phyloP scores from a whole-genome alignment of 2,888 invertebrate species.

The Drosophila tanythrix region DNA sequence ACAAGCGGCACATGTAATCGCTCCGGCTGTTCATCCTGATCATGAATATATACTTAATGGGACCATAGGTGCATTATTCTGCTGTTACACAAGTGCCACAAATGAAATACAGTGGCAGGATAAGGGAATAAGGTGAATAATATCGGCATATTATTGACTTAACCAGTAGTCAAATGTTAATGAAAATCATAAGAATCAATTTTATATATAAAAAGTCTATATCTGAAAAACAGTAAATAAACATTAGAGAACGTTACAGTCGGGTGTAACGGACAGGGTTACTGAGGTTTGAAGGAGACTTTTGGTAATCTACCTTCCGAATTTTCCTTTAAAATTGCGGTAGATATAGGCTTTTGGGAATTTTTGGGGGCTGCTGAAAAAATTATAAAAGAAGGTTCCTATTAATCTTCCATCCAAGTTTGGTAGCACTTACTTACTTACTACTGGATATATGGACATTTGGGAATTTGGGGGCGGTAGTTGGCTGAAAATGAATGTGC shows the following conservation, averaged over 20 bases:
- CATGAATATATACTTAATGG: background rate
- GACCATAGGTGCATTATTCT: background rate
- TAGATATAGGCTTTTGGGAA: background rate
- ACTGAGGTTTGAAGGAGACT: background rate
- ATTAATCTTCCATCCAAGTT: background rate
- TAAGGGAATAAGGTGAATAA: background rate
- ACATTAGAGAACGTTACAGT: background rate
- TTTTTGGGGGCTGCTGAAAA: background rate
- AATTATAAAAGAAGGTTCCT: background rate
- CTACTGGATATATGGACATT: background rate
- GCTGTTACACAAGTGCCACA: background rate
- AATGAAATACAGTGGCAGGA: background rate
- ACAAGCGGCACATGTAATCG: background rate
- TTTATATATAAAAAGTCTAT: background rate
- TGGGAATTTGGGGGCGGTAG: background rate
- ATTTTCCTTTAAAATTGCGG: rapidly evolving
- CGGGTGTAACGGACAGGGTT: background rate
- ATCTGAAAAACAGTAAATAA: background rate
- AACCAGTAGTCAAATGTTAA: background rate
- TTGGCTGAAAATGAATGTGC: background rate
- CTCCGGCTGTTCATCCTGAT: background rate
- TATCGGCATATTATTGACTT: background rate
- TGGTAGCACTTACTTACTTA: no score
- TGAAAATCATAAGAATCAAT: background rate
- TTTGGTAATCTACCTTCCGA: background rate